A percentile compares a stretch with the other conserved stretches of the same genome.
phyloP scores from a whole-genome alignment of 35 echinoderm and acorn worm species.

The Acanthaster planci region DNA sequence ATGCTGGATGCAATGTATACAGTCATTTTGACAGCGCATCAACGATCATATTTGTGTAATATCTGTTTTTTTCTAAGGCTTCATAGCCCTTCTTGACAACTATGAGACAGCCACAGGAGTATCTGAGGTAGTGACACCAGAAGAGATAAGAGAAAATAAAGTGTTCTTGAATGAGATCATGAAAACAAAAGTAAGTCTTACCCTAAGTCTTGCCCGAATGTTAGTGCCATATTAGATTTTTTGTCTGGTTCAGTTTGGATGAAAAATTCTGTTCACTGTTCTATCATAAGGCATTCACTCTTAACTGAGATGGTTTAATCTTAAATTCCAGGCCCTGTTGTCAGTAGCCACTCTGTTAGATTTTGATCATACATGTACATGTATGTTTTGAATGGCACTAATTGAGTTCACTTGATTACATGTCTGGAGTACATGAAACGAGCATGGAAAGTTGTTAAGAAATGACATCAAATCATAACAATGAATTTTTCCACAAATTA shows the following conservation, averaged over 20 bases:
- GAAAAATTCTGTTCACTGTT: background rate
- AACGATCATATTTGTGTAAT: no score
- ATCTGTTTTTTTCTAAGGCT: constrained; percentile 49
- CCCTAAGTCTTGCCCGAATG: background rate
- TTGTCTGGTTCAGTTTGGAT: background rate
- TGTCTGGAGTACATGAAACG: no score
- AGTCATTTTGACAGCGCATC: no score
- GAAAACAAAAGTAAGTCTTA: constrained; percentile 83
- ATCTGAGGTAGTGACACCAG: constrained; percentile 69
- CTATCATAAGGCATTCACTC: background rate
- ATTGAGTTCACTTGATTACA: no score
- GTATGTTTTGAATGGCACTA: no score
- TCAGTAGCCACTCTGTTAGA: no score
- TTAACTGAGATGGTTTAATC: background rate
- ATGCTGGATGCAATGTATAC: no score
- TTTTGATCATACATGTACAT: no score
- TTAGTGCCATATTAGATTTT: background rate
- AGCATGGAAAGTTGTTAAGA: no score
- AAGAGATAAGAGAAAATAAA: constrained; percentile 79
- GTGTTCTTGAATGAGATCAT: constrained; percentile 86
- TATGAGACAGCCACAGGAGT: constrained; percentile 84
- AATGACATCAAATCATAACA: no score
- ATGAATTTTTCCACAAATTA: no score
- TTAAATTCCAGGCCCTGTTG: background rate
- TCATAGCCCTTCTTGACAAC: constrained; percentile 87